Percentiles rank a stretch among this genome's conserved stretches.
These are phyloP conservation scores for Eunapius fragilis DNA, from an alignment of 37 sponge, comb jelly and placozoan species.

Conservation along the genomic window DNA sequence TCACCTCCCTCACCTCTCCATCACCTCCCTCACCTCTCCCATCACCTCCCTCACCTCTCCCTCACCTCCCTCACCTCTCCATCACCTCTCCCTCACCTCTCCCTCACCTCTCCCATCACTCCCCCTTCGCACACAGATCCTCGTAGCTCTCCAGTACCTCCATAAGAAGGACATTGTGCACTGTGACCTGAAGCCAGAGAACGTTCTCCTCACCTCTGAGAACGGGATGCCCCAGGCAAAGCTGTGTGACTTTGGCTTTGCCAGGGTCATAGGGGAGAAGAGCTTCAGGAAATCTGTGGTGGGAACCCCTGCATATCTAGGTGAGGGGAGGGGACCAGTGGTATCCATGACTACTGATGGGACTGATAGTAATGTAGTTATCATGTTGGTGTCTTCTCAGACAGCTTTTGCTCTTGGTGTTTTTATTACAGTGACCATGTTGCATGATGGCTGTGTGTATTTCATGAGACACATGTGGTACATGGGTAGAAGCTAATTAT, in stretches of 20 bases:
- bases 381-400: too few species aligned
- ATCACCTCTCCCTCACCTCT: too few species aligned
- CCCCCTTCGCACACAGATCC: slow-evolving; percentile 53
- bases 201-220: slow-evolving; percentile 91
- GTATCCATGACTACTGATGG: too few species aligned
- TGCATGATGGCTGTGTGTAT: slow-evolving; percentile 25
- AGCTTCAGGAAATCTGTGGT: slow-evolving; percentile 96
- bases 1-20: too few species aligned
- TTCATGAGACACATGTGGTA: background rate
- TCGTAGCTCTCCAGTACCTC: slow-evolving; percentile 91
- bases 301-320: slow-evolving; percentile 98
- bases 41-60: too few species aligned
- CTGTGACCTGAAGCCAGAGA: slow-evolving; percentile 99
- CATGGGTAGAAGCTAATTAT: background rate
- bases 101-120: background rate
- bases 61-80: too few species aligned
- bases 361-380: too few species aligned
- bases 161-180: slow-evolving; percentile 95
- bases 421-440: too few species aligned
- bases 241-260: slow-evolving; percentile 99
- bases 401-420: background rate
- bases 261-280: slow-evolving; percentile 95
- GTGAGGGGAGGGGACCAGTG: slow-evolving; percentile 38
- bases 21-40: too few species aligned
- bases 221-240: slow-evolving; percentile 75